Conservation (phyloP, 2,888 invertebrate genomes). For the Drosophila quinaria region DNA sequence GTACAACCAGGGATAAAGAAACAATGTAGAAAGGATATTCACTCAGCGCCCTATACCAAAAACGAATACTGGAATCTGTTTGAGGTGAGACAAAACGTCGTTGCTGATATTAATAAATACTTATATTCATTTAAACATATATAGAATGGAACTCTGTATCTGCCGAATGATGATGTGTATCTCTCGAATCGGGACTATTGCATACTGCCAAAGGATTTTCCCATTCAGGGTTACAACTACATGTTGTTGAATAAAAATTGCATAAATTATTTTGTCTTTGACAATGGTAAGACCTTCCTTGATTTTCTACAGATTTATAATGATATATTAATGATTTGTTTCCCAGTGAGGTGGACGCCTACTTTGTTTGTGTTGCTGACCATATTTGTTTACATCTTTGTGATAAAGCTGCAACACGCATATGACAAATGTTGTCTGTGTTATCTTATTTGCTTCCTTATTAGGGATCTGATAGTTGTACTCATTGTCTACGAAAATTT, state of each 20-base stretch:
- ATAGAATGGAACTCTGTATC: not conserved
- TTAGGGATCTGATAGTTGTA: too few relatives aligned
- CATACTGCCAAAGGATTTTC: constrained; percentile 1
- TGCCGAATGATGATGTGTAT: not conserved
- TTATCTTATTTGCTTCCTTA: not conserved
- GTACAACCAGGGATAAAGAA: not conserved
- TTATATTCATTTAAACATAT: too few relatives aligned
- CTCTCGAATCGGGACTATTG: not conserved
- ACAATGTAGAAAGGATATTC: not conserved
- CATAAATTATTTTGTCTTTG: too few relatives aligned
- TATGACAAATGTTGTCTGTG: constrained; percentile 1
- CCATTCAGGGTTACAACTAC: not conserved
- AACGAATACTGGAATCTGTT: not conserved
- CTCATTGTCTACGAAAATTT: too few relatives aligned
- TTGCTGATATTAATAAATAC: not conserved
- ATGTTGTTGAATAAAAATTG: not conserved
- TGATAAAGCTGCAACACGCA: not conserved
- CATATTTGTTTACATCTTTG: not conserved
- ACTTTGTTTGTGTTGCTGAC: not conserved
- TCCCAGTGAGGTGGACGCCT: not conserved
- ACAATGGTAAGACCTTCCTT: not conserved
- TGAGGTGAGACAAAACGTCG: not conserved
- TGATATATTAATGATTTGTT: too few relatives aligned
- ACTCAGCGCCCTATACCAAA: not conserved
- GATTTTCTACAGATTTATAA: too few relatives aligned